These are phyloP conservation scores for Tachina grossa DNA, from an alignment of 2,888 invertebrate species.

Conservation along the genomic window DNA sequence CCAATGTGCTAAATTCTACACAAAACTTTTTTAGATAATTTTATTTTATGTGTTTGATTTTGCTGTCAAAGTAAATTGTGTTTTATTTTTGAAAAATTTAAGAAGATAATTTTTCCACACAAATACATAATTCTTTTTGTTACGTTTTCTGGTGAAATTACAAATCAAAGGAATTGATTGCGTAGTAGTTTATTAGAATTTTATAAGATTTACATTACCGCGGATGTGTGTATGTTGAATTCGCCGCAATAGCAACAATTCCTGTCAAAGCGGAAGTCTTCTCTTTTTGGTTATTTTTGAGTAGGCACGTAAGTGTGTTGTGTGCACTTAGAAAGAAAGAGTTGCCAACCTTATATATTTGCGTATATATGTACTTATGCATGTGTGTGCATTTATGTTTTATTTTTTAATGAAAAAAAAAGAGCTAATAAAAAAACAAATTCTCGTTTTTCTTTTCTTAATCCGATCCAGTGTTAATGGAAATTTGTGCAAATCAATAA, in stretches of 20 bases:
- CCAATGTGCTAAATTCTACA: slow-evolving; percentile 3
- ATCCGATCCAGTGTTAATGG: slow-evolving; percentile 9
- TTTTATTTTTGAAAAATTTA: slow-evolving; percentile 15
- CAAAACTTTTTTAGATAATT: not conserved
- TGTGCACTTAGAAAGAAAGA: not conserved
- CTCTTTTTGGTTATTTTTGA: not conserved
- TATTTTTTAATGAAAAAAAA: no score
- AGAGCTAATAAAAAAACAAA: not conserved
- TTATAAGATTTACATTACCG: slow-evolving; percentile 44
- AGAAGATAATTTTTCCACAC: not conserved
- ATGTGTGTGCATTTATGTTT: not conserved
- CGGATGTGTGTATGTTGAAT: slow-evolving; percentile 42
- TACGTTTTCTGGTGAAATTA: slow-evolving; percentile 1
- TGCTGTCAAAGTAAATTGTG: slow-evolving; percentile 30
- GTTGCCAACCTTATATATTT: not conserved
- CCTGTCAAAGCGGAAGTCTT: slow-evolving; percentile 37
- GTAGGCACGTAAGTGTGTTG: slow-evolving; percentile 1
- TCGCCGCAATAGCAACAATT: slow-evolving; percentile 59
- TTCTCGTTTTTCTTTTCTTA: not conserved
- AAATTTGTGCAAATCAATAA: slow-evolving; percentile 25
- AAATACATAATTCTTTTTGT: not conserved
- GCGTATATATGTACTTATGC: no score
- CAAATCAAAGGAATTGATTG: not conserved
- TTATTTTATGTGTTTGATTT: slow-evolving; percentile 12
- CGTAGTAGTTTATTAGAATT: slow-evolving; percentile 21